Evolutionary conservation across 2,797 vertebrate species (phyloP), one percentile per base, ranked within the genome.

Genomic region (Zalophus californianus): DNA sequence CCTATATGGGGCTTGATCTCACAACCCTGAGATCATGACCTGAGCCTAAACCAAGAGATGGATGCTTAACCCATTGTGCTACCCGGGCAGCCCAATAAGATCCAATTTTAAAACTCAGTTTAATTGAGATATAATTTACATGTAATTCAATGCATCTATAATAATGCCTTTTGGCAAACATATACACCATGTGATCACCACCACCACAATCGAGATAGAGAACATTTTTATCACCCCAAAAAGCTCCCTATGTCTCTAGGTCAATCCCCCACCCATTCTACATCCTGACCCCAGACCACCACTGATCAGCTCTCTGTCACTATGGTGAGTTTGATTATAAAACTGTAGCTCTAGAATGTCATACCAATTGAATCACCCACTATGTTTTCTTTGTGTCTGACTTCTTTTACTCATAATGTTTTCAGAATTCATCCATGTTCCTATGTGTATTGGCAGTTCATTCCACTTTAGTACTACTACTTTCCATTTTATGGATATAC

Each of bases 121-220:
- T 86, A 86, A 83, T 62, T 85, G 18, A 58, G 44, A 12, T 95
- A 10, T 80, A 85, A 29, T 86, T 79, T 83, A 77, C 29, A 48
- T 77, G 14, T 89, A 91, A 88, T 62, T 82, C 80, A 60, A 44
- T 54, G 11, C 9, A 29, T 54, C 7, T 66, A 85, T 50, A 25
- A 78, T 13, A 64, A 62, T 62, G 25, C 13, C 78, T 72, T 96
- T 93, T 96, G 52, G 80, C 60, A 91, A 86, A 85, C 58, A 84
- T 82, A 86, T 38, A 29, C 3, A 29, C 27, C 93, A 18, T 82
- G 8, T 89, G 68, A 86, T 21, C 7, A 73, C 12, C 7, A 72
- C 56, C 12, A 75, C 32, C 13, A 68, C 32, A 62, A 66, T 91
- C 35, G 62, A 72, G 66, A 60, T 72, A 80, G 6, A 52, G 48